Conservation (phyloP, 23 tunicate species). For the Trididemnum nubilum region DNA sequence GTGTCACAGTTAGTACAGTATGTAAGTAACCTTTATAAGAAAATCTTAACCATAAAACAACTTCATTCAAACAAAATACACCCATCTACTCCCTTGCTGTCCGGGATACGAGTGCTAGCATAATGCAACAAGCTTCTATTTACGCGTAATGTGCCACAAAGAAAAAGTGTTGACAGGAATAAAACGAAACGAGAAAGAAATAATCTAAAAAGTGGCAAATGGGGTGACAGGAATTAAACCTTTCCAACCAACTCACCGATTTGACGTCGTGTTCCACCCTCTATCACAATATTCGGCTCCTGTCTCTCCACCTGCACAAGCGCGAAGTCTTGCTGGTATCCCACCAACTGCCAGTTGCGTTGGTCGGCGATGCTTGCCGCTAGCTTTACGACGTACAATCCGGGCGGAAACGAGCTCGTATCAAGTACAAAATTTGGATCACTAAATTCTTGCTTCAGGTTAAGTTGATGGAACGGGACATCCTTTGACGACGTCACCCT, state of each 20-base stretch:
- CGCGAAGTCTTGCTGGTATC: not conserved
- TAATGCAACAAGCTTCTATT: too few relatives aligned
- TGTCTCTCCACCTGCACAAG: not conserved
- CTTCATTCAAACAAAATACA: too few relatives aligned
- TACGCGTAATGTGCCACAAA: too few relatives aligned
- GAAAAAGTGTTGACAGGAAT: too few relatives aligned
- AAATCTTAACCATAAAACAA: too few relatives aligned
- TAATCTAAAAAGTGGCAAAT: too few relatives aligned
- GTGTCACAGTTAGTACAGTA: too few relatives aligned
- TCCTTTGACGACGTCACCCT: not conserved
- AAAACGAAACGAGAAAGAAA: too few relatives aligned
- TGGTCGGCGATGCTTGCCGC: not conserved
- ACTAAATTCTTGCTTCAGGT: not conserved
- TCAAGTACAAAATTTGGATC: not conserved
- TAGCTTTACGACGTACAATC: not conserved
- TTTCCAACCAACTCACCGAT: slow-evolving; percentile 10
- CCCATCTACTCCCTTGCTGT: too few relatives aligned
- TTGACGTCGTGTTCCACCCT: not conserved
- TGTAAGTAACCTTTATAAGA: too few relatives aligned
- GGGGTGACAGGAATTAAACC: too few relatives aligned
- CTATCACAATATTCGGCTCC: not conserved
- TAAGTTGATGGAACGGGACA: not conserved
- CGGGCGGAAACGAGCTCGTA: not conserved
- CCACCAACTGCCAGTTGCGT: not conserved
- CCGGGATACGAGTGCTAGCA: too few relatives aligned